phyloP scores from a whole-genome alignment of 2,888 invertebrate species.

The Eupithecia insigniata region DNA sequence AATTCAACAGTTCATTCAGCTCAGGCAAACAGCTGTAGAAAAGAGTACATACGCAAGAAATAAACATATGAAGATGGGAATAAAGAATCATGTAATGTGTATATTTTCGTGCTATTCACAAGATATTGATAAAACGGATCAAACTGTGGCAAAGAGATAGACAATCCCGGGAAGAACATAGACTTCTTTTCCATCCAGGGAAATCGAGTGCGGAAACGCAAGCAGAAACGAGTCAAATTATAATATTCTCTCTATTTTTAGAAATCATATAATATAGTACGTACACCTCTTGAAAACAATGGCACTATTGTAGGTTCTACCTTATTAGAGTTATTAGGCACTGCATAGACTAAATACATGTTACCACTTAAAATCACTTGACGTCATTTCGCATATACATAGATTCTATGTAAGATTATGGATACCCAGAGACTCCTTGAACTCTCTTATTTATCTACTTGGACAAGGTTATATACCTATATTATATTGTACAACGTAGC shows the following conservation, averaged over 20 bases:
- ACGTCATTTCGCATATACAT: conserved; percentile 1
- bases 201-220: background rate
- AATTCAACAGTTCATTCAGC: background rate
- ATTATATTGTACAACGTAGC: too few species aligned
- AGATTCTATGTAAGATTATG: background rate
- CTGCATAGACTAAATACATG: conserved; percentile 1
- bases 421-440: background rate
- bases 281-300: background rate
- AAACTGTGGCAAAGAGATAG: background rate
- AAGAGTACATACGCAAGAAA: background rate
- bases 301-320: background rate
- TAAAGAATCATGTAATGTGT: background rate
- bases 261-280: background rate
- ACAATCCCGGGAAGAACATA: background rate
- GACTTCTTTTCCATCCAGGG: background rate
- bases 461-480: conserved; percentile 1
- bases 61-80: background rate
- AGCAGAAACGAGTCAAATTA: background rate
- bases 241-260: background rate
- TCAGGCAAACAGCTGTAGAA: background rate
- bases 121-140: background rate
- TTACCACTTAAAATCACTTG: background rate
- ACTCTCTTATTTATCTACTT: conserved; percentile 7
- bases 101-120: background rate
- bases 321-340: background rate